Base-by-base conservation (phyloP, 2,797 vertebrate species). In the Sebastes matsubarae region DNA sequence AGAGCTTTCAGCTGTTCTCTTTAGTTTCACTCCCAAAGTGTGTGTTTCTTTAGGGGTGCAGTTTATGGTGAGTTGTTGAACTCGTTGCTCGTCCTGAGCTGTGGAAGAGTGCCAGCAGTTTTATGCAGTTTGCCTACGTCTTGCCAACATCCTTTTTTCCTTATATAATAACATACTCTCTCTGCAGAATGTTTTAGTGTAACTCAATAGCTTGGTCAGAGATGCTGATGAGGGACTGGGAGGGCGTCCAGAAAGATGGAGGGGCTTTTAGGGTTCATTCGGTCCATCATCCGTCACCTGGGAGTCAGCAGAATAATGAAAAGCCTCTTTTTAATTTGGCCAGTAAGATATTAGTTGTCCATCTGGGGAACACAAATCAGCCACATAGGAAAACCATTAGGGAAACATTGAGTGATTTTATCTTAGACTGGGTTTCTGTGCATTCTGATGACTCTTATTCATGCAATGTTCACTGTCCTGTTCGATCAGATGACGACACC, bases 401-500 rank as follows among this genome's bases (percentile, higher is more conserved):
- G 64, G n/a, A 61, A 63, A 11, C 6, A 3, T 3, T 27, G 57
- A 66, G 8, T 16, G 69, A 61, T 79, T 68, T 71, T 18, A 8
- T 6, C 4, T 59, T 11, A 4, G 30, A 29, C 22, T 42, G 50
- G 2, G 10, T 27, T 12, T 68, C 12, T 20, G 22, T 77, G 34
- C 11, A n/a, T 70, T 69, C 54, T 20, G 70, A 70, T 52, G 24
- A 14, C 12, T 0, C 8, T 61, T 68, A 59, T 1, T 76, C 13
- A 77, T 25, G 29, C 18, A 38, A 3, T 34, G 8, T 34, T 73
- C 7, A 14, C 22, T 86, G 50, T 84, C 12, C 55, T 55, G 8
- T 92, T 72, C 67, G 16, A 71, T 79, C 90, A 99, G 98, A 99
- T 87, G 98, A 99, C 67, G 98, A 99, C 87, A 95, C 92, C 1